A percentile compares a stretch with the other conserved stretches of the same genome.
Conservation (phyloP, 92 coral and sea anemone genomes). For the Diadumene lineata region DNA sequence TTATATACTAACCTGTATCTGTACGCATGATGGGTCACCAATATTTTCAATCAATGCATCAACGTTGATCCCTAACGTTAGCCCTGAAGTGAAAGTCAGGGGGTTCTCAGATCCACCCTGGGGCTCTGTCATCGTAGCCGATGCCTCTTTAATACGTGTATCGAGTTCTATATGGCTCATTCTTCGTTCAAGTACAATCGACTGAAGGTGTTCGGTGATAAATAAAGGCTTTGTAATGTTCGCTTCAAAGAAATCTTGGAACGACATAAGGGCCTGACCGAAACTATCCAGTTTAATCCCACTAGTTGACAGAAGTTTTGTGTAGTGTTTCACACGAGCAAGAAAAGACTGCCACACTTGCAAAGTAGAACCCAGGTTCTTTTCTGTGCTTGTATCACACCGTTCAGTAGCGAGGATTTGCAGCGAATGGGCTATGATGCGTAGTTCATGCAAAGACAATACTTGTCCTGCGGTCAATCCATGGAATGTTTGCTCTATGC, state of each 20-base stretch:
- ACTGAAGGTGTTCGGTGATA: conserved; percentile 76
- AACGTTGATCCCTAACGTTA: conserved; percentile 83
- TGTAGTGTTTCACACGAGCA: conserved; percentile 73
- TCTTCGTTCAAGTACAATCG: conserved; percentile 59
- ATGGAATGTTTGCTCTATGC: conserved; percentile 72
- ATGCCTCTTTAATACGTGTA: conserved; percentile 70
- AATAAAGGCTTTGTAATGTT: conserved; percentile 90
- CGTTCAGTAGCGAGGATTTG: conserved; percentile 79
- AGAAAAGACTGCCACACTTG: conserved; percentile 91
- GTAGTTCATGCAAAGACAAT: conserved; percentile 68
- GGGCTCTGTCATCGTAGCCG: conserved; percentile 83
- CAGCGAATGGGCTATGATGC: conserved; percentile 85
- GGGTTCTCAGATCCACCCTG: conserved; percentile 97
- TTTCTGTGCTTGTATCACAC: conserved; percentile 61
- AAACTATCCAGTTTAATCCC: conserved; percentile 71
- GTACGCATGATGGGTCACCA: conserved; percentile 66
- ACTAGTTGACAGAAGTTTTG: conserved; percentile 51
- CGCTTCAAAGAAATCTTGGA: conserved; percentile 87
- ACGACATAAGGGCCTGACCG: conserved; percentile 70
- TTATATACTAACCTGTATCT: conserved; percentile 73
- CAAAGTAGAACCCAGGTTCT: conserved; percentile 67
- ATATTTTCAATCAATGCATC: conserved; percentile 88
- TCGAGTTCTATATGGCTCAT: conserved; percentile 58
- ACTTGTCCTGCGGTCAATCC: conserved; percentile 82
- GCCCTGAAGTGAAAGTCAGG: conserved; percentile 85